These are phyloP conservation scores for Polyommatus iphigenia DNA, from an alignment of 2,888 invertebrate species.

Conservation along the genomic window DNA sequence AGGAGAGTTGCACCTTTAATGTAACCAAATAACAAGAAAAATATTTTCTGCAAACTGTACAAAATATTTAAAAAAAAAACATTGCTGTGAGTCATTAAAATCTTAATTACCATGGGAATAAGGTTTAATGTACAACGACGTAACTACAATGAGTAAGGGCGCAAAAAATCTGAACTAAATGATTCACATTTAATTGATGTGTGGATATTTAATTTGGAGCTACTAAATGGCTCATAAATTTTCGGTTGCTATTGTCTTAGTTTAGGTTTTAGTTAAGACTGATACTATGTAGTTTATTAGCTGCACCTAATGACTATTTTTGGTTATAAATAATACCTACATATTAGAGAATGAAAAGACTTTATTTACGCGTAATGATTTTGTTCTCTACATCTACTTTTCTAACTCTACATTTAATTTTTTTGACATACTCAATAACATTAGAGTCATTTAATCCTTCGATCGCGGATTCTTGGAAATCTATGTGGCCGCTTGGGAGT, in stretches of 20 bases:
- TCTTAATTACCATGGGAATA: background rate
- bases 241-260: background rate
- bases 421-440: too few species aligned
- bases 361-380: too few species aligned
- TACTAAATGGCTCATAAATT: constrained; percentile 1
- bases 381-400: too few species aligned
- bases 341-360: too few species aligned
- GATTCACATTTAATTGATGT: constrained; percentile 21
- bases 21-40: background rate
- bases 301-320: background rate
- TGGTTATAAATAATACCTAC: too few species aligned
- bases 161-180: constrained; percentile 20
- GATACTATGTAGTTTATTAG: background rate
- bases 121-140: background rate
- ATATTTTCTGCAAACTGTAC: constrained; percentile 5
- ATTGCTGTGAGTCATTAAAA: background rate
- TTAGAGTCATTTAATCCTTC: too few species aligned
- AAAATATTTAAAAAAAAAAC: background rate
- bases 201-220: background rate
- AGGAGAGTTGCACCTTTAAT: background rate
- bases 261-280: background rate
- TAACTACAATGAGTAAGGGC: background rate
- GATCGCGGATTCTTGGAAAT: too few species aligned
- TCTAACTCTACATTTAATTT: too few species aligned
- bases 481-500: too few species aligned